phyloP scores from a whole-genome alignment of 2,113 vertebrate species.

The Phodopus roborovskii region DNA sequence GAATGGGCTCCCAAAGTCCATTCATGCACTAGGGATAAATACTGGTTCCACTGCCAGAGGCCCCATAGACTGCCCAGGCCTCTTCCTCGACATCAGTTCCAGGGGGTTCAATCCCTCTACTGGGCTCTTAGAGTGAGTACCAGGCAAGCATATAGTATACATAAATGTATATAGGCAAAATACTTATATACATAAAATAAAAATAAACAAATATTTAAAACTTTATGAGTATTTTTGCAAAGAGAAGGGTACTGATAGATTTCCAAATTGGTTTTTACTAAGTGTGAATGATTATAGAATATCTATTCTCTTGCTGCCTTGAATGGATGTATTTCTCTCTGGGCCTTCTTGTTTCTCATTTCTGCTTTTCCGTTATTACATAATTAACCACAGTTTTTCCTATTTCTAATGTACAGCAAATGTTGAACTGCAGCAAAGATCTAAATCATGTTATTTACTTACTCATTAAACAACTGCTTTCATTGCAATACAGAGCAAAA shows the following conservation, averaged over 20 bases:
- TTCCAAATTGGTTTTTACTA: neutral
- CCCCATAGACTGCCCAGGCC: too few relatives aligned
- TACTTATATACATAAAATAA: neutral
- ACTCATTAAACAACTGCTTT: slow-evolving; percentile 53
- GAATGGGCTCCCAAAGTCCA: too few relatives aligned
- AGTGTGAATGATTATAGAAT: neutral
- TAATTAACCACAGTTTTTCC: neutral
- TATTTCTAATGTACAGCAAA: neutral
- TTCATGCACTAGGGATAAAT: too few relatives aligned
- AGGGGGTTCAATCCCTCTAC: too few relatives aligned
- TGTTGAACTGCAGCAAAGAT: slow-evolving; percentile 48
- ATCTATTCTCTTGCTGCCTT: neutral
- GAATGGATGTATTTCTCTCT: neutral
- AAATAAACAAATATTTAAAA: neutral
- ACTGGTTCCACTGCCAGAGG: too few relatives aligned
- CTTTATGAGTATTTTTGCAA: neutral
- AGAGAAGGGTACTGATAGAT: neutral
- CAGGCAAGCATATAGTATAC: neutral
- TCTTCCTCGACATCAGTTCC: neutral
- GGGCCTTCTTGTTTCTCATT: neutral
- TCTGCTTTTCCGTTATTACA: neutral
- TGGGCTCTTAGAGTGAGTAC: neutral
- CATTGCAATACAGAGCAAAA: slow-evolving; percentile 57
- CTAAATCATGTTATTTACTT: slow-evolving; percentile 66
- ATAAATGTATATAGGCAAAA: neutral